Percentiles rank a stretch among this genome's conserved stretches.
Evolutionary conservation across 2,113 vertebrate species (phyloP).

Genomic region (Platanista minor): DNA sequence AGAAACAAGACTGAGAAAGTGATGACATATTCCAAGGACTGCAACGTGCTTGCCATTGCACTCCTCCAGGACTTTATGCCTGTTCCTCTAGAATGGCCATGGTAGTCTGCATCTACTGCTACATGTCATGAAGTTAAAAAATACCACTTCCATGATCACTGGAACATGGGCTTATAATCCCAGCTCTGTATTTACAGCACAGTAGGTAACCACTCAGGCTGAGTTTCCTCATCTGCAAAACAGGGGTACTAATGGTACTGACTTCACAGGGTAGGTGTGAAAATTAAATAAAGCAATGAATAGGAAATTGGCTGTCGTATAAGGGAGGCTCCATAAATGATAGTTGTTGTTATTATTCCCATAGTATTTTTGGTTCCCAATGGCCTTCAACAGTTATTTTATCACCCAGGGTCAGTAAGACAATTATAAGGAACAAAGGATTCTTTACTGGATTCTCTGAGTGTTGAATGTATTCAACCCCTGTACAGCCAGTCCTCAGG

Average conservation of each 20-base stretch:
- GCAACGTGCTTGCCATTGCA: not conserved
- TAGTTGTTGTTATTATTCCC: not conserved
- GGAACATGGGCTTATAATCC: not conserved
- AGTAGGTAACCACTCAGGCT: not conserved
- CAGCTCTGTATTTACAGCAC: not conserved
- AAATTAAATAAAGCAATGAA: not conserved
- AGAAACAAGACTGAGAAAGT: not conserved
- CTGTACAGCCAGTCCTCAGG: not conserved
- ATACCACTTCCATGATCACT: not conserved
- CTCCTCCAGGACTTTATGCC: not conserved
- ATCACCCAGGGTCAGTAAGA: not conserved
- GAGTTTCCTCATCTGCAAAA: slow-evolving; percentile 4
- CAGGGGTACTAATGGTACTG: not conserved
- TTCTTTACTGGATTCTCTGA: not conserved
- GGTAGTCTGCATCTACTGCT: not conserved
- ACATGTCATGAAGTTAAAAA: not conserved
- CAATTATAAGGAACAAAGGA: not conserved
- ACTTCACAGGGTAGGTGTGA: not conserved
- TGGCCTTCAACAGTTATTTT: slow-evolving; percentile 4
- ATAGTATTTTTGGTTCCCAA: not conserved
- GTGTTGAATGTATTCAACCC: not conserved
- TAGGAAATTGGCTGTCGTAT: not conserved
- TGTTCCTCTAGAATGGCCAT: not conserved
- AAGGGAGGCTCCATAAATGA: not conserved
- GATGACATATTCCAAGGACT: not conserved